Evolutionary conservation across 2,113 vertebrate species (phyloP), one percentile per base, ranked within the genome.

Genomic region (Sprattus sprattus): DNA sequence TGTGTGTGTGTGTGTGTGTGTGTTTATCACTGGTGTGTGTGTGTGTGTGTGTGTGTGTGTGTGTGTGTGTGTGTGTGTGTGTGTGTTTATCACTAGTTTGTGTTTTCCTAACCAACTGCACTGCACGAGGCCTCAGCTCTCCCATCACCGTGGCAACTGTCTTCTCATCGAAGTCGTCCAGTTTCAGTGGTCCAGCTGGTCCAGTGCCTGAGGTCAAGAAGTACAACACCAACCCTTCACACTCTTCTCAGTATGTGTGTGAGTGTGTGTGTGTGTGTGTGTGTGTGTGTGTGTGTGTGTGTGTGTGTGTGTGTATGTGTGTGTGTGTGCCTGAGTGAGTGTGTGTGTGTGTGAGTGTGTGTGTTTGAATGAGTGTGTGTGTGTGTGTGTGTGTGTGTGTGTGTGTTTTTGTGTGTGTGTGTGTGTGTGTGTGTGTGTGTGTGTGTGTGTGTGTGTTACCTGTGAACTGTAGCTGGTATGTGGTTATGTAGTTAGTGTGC

Each of bases 401-500:
- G 25, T 39, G n/a, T n/a, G n/a, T n/a, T n/a, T n/a, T n/a, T n/a
- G n/a, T n/a, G n/a, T n/a, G n/a, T n/a, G n/a, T n/a, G n/a, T n/a
- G n/a, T n/a, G n/a, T n/a, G n/a, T n/a, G n/a, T n/a, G n/a, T n/a
- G n/a, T n/a, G n/a, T n/a, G n/a, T n/a, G n/a, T n/a, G n/a, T n/a
- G n/a, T n/a, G n/a, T 25, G 8, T 83, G 11, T 22, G 9, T 54
- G 82, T 54, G 60, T 84, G 75, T 81, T 75, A 96, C 94, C 95
- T 94, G 94, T 95, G 85, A 95, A 97, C 75, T 96, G 86, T 84
- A 87, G 88, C 60, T 91, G 92, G 44, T 97, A 95, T 0, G 93
- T 92, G 82, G 93, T 95, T 83, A 95, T 32, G 95, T 95, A 94
- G 1, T 94, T n/a, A n/a, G n/a, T n/a, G n/a, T n/a, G n/a, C n/a